phyloP scores from a whole-genome alignment of 23 tunicate species.

The Diplosoma virens region DNA sequence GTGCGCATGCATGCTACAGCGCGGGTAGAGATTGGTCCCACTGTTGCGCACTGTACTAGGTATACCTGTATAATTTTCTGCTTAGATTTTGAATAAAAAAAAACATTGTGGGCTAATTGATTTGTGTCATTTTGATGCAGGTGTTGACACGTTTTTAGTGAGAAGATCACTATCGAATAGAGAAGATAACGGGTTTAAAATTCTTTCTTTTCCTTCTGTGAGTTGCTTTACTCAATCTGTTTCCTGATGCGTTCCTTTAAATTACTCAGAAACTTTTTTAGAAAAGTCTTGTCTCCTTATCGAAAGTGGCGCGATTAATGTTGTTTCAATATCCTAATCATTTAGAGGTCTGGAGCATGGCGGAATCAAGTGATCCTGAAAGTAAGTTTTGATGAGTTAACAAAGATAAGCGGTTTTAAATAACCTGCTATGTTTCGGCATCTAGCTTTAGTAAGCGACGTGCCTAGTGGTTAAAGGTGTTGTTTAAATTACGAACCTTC shows the following conservation, averaged over 20 bases:
- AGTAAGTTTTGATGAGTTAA: too few species aligned
- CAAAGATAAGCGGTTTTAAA: neutral
- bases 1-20: too few species aligned
- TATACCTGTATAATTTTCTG: too few species aligned
- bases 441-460: too few species aligned
- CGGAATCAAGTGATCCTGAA: neutral
- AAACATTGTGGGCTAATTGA: too few species aligned
- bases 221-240: neutral
- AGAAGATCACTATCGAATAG: neutral
- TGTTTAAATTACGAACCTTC: too few species aligned
- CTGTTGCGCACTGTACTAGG: too few species aligned
- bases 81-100: too few species aligned
- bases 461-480: too few species aligned
- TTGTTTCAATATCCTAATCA: conserved; percentile 58
- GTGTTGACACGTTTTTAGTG: conserved; percentile 63
- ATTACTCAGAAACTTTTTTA: neutral
- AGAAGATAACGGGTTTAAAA: conserved; percentile 9
- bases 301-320: conserved; percentile 18
- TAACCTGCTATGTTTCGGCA: neutral
- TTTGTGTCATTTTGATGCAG: too few species aligned
- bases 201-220: conserved; percentile 48
- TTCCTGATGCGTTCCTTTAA: neutral
- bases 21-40: too few species aligned
- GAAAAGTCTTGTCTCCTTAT: conserved; percentile 31
- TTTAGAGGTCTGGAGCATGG: conserved; percentile 63